A percentile compares a stretch with the other conserved stretches of the same genome.
phyloP scores from a whole-genome alignment of 2,113 vertebrate species.

The Oncorhynchus kisutch region DNA sequence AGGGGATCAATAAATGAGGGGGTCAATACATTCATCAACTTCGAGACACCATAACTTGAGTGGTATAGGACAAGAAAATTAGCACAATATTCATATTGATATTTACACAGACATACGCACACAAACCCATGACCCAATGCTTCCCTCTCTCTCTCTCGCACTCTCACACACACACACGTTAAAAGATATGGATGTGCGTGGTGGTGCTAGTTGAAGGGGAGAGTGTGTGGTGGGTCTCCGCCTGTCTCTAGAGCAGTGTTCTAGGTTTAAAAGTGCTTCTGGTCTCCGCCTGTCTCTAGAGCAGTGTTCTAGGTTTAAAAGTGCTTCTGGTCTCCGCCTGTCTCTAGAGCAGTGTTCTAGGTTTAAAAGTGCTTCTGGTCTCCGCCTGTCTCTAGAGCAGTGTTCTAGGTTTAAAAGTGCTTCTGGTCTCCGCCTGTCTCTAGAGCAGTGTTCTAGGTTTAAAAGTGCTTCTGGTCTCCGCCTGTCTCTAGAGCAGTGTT shows the following conservation, averaged over 20 bases:
- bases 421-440: no score
- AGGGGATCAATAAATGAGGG: no score
- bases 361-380: conserved; percentile 42
- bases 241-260: conserved; percentile 2
- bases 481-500: no score
- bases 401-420: no score
- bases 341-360: conserved; percentile 16
- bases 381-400: no score
- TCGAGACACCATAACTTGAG: no score
- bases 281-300: conserved; percentile 15
- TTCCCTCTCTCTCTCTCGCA: neutral
- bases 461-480: neutral
- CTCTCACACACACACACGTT: neutral
- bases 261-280: conserved; percentile 35
- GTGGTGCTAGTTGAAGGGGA: neutral
- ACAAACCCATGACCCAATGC: neutral
- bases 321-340: neutral
- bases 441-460: no score
- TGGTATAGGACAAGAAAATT: neutral
- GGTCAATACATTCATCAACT: no score
- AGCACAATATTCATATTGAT: neutral
- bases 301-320: no score
- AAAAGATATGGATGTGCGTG: neutral
- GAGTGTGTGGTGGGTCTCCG: neutral
- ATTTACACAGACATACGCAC: neutral